Evolutionary conservation across 2,888 invertebrate species (phyloP).

Genomic region (Drosophila pseudotalamancana): DNA sequence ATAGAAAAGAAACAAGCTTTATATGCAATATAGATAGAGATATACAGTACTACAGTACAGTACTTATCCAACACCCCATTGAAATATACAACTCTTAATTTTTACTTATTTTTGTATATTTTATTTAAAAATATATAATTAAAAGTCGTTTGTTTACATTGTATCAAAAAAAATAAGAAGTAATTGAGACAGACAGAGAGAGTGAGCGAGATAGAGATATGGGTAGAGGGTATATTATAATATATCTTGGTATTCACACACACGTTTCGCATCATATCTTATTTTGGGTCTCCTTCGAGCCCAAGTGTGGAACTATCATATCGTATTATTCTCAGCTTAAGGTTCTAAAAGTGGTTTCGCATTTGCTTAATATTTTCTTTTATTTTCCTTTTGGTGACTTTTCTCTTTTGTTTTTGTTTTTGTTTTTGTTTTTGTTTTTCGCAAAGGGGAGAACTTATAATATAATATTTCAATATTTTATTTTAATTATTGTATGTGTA

Average conservation of each 20-base stretch:
- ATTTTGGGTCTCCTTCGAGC: constrained; percentile 25
- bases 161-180: constrained; percentile 53
- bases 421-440: constrained; percentile 17
- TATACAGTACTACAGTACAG: no score
- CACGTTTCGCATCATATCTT: constrained; percentile 15
- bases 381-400: constrained; percentile 50
- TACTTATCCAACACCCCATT: no score
- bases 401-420: constrained; percentile 10
- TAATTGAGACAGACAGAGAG: constrained; percentile 14
- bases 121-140: constrained; percentile 69
- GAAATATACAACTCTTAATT: constrained; percentile 10
- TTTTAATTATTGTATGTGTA: constrained; percentile 70
- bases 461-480: constrained; percentile 70
- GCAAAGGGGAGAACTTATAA: constrained; percentile 52
- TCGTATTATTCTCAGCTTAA: constrained; percentile 33
- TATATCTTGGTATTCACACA: constrained; percentile 32
- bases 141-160: constrained; percentile 72
- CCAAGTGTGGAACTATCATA: constrained; percentile 10
- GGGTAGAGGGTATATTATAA: constrained; percentile 19
- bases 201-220: constrained; percentile 2
- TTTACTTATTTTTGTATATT: constrained; percentile 42
- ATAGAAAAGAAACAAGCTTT: no score
- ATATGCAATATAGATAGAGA: no score
- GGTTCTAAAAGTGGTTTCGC: constrained; percentile 42
- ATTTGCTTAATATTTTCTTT: constrained; percentile 18